Conservation (phyloP, 2,113 vertebrate genomes). For the Scartelaos histophorus region DNA sequence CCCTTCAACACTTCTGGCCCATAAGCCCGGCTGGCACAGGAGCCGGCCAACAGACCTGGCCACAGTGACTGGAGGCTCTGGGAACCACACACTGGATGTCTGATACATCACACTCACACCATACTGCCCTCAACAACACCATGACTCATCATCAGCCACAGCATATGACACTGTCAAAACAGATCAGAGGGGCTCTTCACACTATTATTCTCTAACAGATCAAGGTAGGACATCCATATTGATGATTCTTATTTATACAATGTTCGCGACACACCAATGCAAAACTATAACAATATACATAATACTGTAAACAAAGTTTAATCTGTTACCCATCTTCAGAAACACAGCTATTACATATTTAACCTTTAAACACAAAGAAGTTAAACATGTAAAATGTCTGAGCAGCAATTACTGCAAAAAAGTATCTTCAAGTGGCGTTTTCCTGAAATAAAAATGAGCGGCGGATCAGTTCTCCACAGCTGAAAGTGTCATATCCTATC, state of each 20-base stretch:
- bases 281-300: background rate
- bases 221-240: background rate
- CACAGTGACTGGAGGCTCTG: slow-evolving; percentile 70
- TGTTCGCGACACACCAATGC: background rate
- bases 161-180: slow-evolving; percentile 61
- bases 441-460: slow-evolving; percentile 6
- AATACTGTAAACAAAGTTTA: background rate
- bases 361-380: slow-evolving; percentile 1
- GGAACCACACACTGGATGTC: slow-evolving; percentile 70
- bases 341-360: background rate
- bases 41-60: slow-evolving; percentile 58
- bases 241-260: background rate
- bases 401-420: background rate
- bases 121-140: slow-evolving; percentile 66
- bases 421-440: slow-evolving; percentile 7
- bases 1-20: slow-evolving; percentile 71
- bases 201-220: slow-evolving; percentile 21
- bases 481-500: slow-evolving; percentile 52
- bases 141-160: slow-evolving; percentile 66
- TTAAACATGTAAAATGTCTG: background rate
- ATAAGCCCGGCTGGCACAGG: slow-evolving; percentile 63
- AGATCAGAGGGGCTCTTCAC: slow-evolving; percentile 33
- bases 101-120: slow-evolving; percentile 67
- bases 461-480: slow-evolving; percentile 25
- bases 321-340: background rate